Evolutionary conservation across 2,113 vertebrate genomes (phyloP).

Genomic region (Clarias macrocephalus): DNA sequence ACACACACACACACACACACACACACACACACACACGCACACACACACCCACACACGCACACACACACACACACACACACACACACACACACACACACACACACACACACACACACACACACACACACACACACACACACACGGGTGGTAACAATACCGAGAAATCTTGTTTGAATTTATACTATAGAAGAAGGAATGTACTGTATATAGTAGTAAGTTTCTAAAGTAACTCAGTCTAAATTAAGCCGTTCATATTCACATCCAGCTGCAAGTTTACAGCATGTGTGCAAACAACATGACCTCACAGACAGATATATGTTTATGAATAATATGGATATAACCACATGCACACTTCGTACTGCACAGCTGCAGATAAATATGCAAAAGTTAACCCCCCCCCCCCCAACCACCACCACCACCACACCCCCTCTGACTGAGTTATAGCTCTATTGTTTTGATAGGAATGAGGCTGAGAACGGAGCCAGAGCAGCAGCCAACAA

Average conservation of each 20-base stretch:
- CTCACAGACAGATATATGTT: not conserved
- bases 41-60: not conserved
- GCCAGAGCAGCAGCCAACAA: conserved; percentile 40
- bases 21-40: conserved; percentile 54
- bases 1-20: not conserved
- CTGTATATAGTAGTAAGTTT: too few species aligned
- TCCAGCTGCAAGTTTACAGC: too few species aligned
- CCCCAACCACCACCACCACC: too few species aligned
- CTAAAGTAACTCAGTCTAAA: too few species aligned
- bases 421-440: conserved; percentile 51
- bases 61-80: not conserved
- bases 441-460: conserved; percentile 52
- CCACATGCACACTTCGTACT: not conserved
- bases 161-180: conserved; percentile 30
- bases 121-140: conserved; percentile 50
- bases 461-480: conserved; percentile 50
- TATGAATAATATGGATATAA: not conserved
- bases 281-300: too few species aligned
- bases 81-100: not conserved
- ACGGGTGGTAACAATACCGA: conserved; percentile 64
- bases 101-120: not conserved
- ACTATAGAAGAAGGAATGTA: too few species aligned
- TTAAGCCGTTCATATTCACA: too few species aligned
- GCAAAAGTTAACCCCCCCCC: conserved; percentile 48
- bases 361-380: conserved; percentile 60